Evolutionary conservation across 2,888 invertebrate species (phyloP).

Genomic region (Eupithecia subfuscata): DNA sequence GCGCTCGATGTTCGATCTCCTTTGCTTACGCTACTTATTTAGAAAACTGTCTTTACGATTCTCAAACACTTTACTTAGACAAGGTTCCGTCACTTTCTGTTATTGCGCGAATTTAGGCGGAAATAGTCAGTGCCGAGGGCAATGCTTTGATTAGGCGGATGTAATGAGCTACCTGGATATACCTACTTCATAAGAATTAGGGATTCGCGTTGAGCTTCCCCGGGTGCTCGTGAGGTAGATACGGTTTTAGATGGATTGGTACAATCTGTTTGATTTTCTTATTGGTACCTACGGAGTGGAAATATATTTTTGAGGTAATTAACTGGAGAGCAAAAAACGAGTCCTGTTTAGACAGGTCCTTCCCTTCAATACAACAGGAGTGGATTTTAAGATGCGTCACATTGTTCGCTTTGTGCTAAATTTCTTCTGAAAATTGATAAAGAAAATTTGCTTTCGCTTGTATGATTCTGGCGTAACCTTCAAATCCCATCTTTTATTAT

Average conservation of each 20-base stretch:
- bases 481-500: too few relatives aligned
- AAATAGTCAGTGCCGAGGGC: neutral
- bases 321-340: neutral
- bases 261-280: neutral
- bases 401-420: neutral
- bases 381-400: neutral
- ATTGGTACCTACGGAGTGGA: neutral
- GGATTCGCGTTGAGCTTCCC: neutral
- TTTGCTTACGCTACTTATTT: neutral
- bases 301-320: neutral
- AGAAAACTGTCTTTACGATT: neutral
- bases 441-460: too few relatives aligned
- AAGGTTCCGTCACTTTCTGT: neutral
- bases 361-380: neutral
- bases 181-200: slow-evolving; percentile 3
- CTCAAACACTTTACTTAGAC: neutral
- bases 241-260: neutral
- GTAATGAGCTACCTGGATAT: slow-evolving; percentile 20
- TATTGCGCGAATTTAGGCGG: neutral
- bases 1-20: neutral
- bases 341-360: neutral
- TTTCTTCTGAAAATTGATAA: neutral
- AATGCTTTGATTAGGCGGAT: slow-evolving; percentile 27
- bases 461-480: too few relatives aligned
- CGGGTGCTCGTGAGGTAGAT: neutral